Base-by-base conservation (phyloP, 2,113 vertebrate genomes). In the Rhynchopsitta pachyrhyncha region DNA sequence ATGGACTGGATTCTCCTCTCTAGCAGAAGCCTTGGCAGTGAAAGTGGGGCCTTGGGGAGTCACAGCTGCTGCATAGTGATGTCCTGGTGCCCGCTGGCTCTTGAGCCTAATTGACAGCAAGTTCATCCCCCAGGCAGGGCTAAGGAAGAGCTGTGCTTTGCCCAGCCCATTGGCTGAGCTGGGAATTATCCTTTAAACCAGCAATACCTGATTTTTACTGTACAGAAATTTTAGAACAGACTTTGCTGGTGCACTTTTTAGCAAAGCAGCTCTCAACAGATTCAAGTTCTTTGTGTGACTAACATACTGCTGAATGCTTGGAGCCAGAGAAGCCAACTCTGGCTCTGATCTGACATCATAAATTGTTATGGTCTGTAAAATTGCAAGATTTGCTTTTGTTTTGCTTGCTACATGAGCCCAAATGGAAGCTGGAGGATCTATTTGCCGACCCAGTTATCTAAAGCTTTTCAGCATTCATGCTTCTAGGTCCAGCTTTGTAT, bases 401-500 rank as follows among this genome's bases (percentile, higher is more conserved):
- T 93, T 75, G 29, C 55, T 93, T 92, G 82, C 53, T 64, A 10
- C 29, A 39, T 22, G 41, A 92, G 17, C 55, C 90, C 90, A 82
- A 86, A 75, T 37, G 62, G 69, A 92, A 86, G 39, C 82, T 68
- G 16, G 50, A 86, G 80, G 35, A 41, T 73, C 39, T 96, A 31
- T 88, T 68, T 94, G 76, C 73, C 83, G 42, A 79, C 31, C 24
- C 29, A 55, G 69, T 63, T 76, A 79, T 69, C 35, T 76, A 57
- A 91, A 92, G 69, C 74, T 91, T 82, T 92, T 88, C 84, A 74
- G 86, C 78, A 70, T 39, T n/a, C 77, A 73, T 47, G 41, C 57
- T 85, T 63, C 39, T 62, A 74, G 67, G 69, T 42, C 82, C 91
- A 92, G 81, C 41, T 82, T 94, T 85, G 44, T 91, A 82, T 91